Conservation (phyloP, 2,888 invertebrate species). For the Cyclophora albipunctata region DNA sequence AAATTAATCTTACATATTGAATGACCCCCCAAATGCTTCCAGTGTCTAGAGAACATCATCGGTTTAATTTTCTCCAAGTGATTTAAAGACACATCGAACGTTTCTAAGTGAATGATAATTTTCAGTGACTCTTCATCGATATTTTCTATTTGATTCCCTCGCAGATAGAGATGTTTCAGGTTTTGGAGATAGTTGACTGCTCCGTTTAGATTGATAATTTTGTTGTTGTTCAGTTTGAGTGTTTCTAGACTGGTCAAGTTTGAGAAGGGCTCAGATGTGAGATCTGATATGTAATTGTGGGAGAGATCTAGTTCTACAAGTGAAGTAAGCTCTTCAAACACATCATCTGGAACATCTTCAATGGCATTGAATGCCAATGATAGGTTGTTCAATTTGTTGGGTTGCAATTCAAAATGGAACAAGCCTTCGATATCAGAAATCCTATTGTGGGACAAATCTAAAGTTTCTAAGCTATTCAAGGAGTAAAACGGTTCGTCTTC, state of each 20-base stretch:
- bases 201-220: constrained; percentile 53
- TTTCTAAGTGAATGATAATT: constrained; percentile 54
- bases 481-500: constrained; percentile 36
- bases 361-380: constrained; percentile 44
- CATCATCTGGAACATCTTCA: constrained; percentile 32
- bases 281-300: constrained; percentile 40
- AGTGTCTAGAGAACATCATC: constrained; percentile 49
- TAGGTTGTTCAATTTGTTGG: constrained; percentile 39
- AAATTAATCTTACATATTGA: constrained; percentile 51
- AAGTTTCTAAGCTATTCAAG: constrained; percentile 35
- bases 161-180: constrained; percentile 50
- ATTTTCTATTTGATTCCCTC: constrained; percentile 44
- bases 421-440: constrained; percentile 38
- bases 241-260: constrained; percentile 45
- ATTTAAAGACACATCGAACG: constrained; percentile 57
- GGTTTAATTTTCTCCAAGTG: constrained; percentile 42
- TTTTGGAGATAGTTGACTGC: constrained; percentile 49
- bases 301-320: constrained; percentile 53
- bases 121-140: constrained; percentile 48
- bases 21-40: constrained; percentile 45
- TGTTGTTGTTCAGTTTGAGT: constrained; percentile 48
- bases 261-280: constrained; percentile 48
- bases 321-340: constrained; percentile 42
- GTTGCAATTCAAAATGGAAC: constrained; percentile 42
- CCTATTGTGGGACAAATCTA: constrained; percentile 48